Evolutionary conservation across 2,888 invertebrate species (phyloP), one percentile per base, ranked within the genome.

Genomic region (Mamestra brassicae): DNA sequence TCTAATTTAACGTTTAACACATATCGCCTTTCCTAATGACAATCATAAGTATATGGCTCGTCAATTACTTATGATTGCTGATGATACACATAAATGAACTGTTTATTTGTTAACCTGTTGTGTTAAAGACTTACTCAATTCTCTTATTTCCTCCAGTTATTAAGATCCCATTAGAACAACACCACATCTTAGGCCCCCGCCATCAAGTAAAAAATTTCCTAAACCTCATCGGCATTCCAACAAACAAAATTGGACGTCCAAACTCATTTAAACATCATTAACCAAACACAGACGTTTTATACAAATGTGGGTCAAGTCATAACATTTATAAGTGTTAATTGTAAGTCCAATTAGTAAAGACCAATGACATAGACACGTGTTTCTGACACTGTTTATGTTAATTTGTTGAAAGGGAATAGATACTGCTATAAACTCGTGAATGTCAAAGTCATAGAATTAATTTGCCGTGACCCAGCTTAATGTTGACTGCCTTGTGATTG

Each of bases 391-490:
- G 60, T 58, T 75, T 68, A 71, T 80, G 72, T 6, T 77, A 81
- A 77, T 82, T 38, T 58, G 11, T 81, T 80, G 81, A 76, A 76
- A 71, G 81, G 81, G 50, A 79, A 36, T 65, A 57, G 26, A 26
- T 26, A 26, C 15, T 52, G 45, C 0, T 68, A 13, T 36, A 2
- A 38, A 26, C 17, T 45, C 26, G 15, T 66, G 71, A 80, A 75
- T 80, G 63, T 80, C 78, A 80, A 68, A 80, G 75, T 17, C 71
- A 71, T 7, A n/a, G 64, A 79, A 64, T 77, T 42, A 4, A 78
- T 78, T 76, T 42, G 38, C 52, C 11, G 11, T 13, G 70, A 70
- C n/a, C 63, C 34, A 54, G 58, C 60, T 11, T 13, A 11, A 45
- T 70, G 60, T 71, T 34, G 60, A 34, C 60, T 50, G 47, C 71